Evolutionary conservation across 2,888 invertebrate genomes (phyloP), one percentile per base, ranked within the genome.

Genomic region (Hipparchia semele): DNA sequence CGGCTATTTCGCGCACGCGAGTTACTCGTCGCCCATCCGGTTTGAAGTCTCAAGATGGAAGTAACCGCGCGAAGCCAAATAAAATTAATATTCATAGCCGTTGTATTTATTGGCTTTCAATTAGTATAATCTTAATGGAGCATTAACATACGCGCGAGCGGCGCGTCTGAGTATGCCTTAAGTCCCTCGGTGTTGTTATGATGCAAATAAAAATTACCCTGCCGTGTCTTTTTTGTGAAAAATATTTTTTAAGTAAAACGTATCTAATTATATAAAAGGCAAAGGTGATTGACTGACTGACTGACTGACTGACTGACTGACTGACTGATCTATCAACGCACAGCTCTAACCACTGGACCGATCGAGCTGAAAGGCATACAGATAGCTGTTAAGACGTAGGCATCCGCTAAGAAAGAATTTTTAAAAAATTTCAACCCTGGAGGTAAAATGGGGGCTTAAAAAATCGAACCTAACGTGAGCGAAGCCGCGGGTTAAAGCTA

Each of bases 21-120:
- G 68, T 46, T 56, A 68, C 8, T 56, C 13, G 7, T 56, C 13
- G 64, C 71, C 68, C 72, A 73, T 75, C 85, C 79, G 83, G 84
- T 84, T 84, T 80, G 76, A 23, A 58, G 23, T 8, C 58, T 58
- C 58, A 79, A 66, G 71, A 75, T 75, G 75, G 72, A 77, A 77
- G 76, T 84, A 85, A 86, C 83, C 83, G 84, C 82, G 80, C 85
- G 84, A 89, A 91, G 84, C 85, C 89, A 92, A 92, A 94, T 92
- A 91, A 92, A 91, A 92, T 94, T 92, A 92, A 91, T 92, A 94
- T 92, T 94, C 94, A 94, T 94, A 92, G 93, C 90, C 86, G 91
- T 91, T 92, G 91, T 94, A 94, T 94, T 94, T 94, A 94, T 93
- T 94, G 94, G 92, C 93, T 92, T 94, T 94, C 94, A 94, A 94